Percentiles rank a stretch among this genome's conserved stretches.
Evolutionary conservation across 2,113 vertebrate species (phyloP).

Genomic region (Pangasianodon gigas): DNA sequence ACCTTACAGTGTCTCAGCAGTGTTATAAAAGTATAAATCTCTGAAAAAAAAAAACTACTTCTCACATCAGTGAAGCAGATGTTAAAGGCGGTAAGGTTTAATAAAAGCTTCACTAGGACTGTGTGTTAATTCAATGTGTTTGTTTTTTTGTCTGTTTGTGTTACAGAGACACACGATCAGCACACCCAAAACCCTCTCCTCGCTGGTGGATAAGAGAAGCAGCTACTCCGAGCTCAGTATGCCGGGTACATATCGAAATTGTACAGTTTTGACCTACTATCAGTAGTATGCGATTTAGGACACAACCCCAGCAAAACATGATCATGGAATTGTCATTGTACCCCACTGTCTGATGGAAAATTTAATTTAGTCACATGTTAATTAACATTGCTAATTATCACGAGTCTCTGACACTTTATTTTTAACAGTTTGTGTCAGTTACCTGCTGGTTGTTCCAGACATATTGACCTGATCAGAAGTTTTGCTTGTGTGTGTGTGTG

Average conservation of each 20-base stretch:
- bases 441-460: background rate
- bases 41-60: background rate
- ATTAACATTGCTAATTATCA: background rate
- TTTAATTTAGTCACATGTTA: background rate
- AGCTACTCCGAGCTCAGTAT: conserved; percentile 82
- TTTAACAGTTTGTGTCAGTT: background rate
- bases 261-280: background rate
- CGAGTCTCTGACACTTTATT: background rate
- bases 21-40: background rate
- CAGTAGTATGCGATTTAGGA: background rate
- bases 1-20: background rate
- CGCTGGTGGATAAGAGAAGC: conserved; percentile 81
- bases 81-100: background rate
- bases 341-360: background rate
- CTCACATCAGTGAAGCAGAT: conserved; percentile 7
- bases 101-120: background rate
- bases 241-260: conserved; percentile 69
- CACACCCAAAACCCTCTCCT: conserved; percentile 76
- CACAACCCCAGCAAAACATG: background rate
- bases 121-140: background rate
- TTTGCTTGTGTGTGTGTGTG: conserved; percentile 11
- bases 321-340: no score
- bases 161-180: conserved; percentile 82
- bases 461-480: background rate
- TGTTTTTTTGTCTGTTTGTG: conserved; percentile 50